Evolutionary conservation across 2,888 invertebrate genomes (phyloP).

Genomic region (Blera fallax): DNA sequence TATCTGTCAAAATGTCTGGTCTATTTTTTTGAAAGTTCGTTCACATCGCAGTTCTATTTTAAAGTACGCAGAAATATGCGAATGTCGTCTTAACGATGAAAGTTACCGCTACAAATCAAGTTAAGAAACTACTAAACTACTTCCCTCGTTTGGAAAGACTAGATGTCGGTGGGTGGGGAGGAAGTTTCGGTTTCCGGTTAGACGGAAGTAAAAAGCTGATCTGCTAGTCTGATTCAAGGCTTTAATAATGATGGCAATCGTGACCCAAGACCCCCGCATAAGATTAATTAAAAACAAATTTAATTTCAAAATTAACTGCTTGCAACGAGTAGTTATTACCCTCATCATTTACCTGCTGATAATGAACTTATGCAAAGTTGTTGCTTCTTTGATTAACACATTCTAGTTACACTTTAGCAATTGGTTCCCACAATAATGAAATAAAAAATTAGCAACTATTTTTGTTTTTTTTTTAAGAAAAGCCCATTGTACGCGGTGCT

Average conservation of each 20-base stretch:
- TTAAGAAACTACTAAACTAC: slow-evolving; percentile 13
- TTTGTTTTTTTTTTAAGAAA: no score
- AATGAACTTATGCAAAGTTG: slow-evolving; percentile 33
- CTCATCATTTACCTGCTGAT: slow-evolving; percentile 35
- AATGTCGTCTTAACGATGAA: not conserved
- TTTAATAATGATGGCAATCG: not conserved
- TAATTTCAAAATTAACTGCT: not conserved
- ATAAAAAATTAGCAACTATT: slow-evolving; percentile 43
- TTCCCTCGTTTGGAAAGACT: slow-evolving; percentile 6
- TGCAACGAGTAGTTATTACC: not conserved
- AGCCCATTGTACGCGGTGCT: slow-evolving; percentile 18
- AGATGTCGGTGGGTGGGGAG: not conserved
- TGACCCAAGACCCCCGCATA: not conserved
- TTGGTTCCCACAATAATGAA: slow-evolving; percentile 37
- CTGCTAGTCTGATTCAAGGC: slow-evolving; percentile 34
- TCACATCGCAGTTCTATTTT: slow-evolving; percentile 27
- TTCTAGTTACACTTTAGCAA: slow-evolving; percentile 28
- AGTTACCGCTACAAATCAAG: slow-evolving; percentile 14
- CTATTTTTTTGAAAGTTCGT: slow-evolving; percentile 23
- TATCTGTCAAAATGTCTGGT: slow-evolving; percentile 21
- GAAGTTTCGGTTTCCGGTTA: slow-evolving; percentile 30
- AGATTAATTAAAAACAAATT: slow-evolving; percentile 14
- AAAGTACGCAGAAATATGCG: not conserved
- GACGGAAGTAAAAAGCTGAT: slow-evolving; percentile 53
- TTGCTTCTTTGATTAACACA: slow-evolving; percentile 40